phyloP scores from a whole-genome alignment of 2,113 vertebrate genomes.

The Gavialis gangeticus region DNA sequence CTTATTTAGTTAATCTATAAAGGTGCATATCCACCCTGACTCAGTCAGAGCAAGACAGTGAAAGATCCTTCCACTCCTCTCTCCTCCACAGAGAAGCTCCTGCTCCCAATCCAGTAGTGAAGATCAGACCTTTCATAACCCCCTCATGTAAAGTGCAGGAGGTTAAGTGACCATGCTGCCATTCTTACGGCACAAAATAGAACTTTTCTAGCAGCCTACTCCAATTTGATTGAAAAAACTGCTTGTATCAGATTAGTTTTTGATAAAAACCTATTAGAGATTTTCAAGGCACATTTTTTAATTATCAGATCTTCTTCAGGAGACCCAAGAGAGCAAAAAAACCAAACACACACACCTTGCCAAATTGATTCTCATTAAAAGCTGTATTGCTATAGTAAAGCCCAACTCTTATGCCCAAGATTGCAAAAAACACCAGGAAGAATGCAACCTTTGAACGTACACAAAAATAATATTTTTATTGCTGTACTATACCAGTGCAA shows the following conservation, averaged over 20 bases:
- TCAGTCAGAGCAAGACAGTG: not conserved
- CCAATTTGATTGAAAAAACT: not conserved
- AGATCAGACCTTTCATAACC: not conserved
- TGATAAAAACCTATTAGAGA: not conserved
- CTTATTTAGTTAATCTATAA: too few species aligned
- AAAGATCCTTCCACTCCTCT: not conserved
- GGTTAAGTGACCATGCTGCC: not conserved
- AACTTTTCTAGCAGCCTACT: not conserved
- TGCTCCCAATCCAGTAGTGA: not conserved
- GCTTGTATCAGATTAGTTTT: not conserved
- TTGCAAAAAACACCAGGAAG: not conserved
- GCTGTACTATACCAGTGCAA: not conserved
- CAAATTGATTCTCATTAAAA: too few species aligned
- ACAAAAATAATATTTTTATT: not conserved
- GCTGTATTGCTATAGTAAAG: too few species aligned
- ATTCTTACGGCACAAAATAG: not conserved
- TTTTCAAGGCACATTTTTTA: too few species aligned
- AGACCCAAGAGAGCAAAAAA: not conserved
- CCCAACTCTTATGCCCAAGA: rapidly evolving
- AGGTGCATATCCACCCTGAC: not conserved
- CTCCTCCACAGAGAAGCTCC: not conserved
- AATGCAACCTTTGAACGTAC: not conserved
- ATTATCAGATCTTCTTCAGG: not conserved
- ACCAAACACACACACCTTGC: too few species aligned
- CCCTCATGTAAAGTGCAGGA: not conserved